Conservation (phyloP, 2,113 vertebrate species). For the Marmota flaviventris region DNA sequence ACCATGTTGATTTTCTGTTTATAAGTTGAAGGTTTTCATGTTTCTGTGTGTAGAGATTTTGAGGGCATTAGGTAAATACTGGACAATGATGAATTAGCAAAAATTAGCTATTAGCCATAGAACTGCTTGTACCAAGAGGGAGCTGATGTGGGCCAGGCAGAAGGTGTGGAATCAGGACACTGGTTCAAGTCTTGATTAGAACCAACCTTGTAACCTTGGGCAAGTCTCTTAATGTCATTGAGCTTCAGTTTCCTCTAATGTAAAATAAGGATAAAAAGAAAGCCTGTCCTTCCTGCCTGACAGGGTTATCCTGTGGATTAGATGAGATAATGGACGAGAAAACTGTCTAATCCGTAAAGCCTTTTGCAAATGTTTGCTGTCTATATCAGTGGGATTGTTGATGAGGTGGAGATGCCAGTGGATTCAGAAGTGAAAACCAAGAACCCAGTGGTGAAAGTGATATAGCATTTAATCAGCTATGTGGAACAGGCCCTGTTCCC, state of each 20-base stretch:
- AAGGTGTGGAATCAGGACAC: background rate
- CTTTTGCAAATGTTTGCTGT: slow-evolving; percentile 50
- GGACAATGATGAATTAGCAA: background rate
- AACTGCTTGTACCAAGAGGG: background rate
- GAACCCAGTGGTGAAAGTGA: background rate
- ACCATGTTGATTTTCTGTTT: background rate
- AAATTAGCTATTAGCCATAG: background rate
- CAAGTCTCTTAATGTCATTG: slow-evolving; percentile 13
- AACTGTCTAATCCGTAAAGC: slow-evolving; percentile 44
- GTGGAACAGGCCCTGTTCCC: background rate
- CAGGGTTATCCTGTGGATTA: slow-evolving; percentile 12
- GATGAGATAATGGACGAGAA: slow-evolving; percentile 28
- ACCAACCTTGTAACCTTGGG: too few species aligned
- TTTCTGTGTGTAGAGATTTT: background rate
- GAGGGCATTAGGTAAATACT: background rate
- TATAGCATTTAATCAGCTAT: background rate
- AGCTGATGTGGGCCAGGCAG: background rate
- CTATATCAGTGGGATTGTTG: background rate
- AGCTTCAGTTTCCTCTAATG: slow-evolving; percentile 29
- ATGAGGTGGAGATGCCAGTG: background rate
- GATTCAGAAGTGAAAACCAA: slow-evolving; percentile 50
- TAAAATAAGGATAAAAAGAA: slow-evolving; percentile 41
- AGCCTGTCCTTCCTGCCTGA: slow-evolving; percentile 29
- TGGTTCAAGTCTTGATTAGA: background rate
- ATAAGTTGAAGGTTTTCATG: background rate